Evolutionary conservation across 2,888 invertebrate species (phyloP).

Genomic region (Mimachlamys varia): DNA sequence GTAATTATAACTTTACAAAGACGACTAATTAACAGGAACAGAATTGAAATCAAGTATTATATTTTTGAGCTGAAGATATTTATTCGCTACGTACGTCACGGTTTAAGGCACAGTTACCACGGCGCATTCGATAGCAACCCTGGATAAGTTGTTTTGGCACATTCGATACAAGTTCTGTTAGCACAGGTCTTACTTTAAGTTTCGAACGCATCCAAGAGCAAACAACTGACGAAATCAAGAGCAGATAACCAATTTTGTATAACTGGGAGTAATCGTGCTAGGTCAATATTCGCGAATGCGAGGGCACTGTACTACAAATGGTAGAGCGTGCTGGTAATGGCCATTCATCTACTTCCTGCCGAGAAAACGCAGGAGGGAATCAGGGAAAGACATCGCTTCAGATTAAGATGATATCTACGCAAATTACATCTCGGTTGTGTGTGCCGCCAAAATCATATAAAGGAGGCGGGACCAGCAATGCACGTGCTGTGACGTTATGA

Average conservation of each 20-base stretch:
- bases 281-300: not conserved
- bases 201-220: too few species aligned
- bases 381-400: not conserved
- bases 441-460: not conserved
- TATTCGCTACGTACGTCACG: too few species aligned
- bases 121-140: too few species aligned
- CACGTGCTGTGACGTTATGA: not conserved
- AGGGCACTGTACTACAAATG: not conserved
- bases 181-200: too few species aligned
- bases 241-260: not conserved
- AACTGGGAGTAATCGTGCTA: not conserved
- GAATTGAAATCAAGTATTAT: too few species aligned
- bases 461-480: not conserved
- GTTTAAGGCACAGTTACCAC: too few species aligned
- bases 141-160: too few species aligned
- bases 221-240: not conserved
- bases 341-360: not conserved
- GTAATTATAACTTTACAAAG: too few species aligned
- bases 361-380: not conserved
- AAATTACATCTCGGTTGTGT: not conserved
- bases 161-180: too few species aligned
- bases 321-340: not conserved
- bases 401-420: constrained; percentile 31
- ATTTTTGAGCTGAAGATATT: too few species aligned
- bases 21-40: too few species aligned